A percentile compares a stretch with the other conserved stretches of the same genome.
phyloP scores from a whole-genome alignment of 2,113 vertebrate species.

The Podilymbus podiceps region DNA sequence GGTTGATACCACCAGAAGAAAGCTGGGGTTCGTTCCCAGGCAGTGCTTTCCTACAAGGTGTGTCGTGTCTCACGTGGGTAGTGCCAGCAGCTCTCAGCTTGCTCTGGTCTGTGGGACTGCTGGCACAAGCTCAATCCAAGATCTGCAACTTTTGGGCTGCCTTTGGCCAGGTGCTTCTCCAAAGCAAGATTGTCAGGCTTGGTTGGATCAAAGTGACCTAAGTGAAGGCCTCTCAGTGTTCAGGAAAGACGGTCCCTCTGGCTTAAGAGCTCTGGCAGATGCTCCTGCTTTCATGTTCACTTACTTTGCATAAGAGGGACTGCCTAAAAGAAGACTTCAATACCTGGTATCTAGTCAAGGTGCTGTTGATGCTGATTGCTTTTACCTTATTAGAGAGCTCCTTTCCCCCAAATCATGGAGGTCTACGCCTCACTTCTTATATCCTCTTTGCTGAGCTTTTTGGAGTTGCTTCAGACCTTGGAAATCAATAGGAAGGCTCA shows the following conservation, averaged over 20 bases:
- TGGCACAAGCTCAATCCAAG: background rate
- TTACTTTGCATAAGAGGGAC: background rate
- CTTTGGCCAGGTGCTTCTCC: background rate
- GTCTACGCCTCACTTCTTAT: background rate
- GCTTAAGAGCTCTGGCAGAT: background rate
- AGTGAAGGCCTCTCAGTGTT: background rate
- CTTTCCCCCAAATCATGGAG: background rate
- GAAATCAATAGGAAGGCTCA: background rate
- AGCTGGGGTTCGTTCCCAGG: background rate
- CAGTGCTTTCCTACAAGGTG: background rate
- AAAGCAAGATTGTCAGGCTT: background rate
- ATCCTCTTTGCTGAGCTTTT: background rate
- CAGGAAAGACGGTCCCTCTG: background rate
- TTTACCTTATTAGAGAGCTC: background rate
- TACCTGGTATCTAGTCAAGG: background rate
- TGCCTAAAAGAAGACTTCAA: background rate
- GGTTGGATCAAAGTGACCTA: background rate
- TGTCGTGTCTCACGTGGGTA: background rate
- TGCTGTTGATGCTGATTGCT: background rate
- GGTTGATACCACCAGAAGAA: background rate
- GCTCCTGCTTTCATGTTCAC: background rate
- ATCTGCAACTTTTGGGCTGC: background rate
- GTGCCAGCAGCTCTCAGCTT: background rate
- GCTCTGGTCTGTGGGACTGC: background rate
- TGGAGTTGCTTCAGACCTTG: background rate